Conservation (phyloP, 2,797 vertebrate genomes). For the Gymnodraco acuticeps region DNA sequence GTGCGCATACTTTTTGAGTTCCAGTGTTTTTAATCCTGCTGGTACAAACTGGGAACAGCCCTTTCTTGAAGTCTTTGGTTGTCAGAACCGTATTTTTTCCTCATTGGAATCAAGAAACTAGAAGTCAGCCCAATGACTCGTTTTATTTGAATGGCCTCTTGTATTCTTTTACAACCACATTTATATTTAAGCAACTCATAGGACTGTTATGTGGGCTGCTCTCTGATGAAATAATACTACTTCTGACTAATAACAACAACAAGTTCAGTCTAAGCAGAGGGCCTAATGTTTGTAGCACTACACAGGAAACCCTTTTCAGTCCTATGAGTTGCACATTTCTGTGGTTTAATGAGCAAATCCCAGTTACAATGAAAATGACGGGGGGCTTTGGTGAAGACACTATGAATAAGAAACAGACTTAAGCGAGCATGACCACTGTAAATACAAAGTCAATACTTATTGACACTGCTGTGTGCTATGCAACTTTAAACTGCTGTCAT, state of each 20-base stretch:
- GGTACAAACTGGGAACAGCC: slow-evolving; percentile 54
- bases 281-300: slow-evolving; percentile 13
- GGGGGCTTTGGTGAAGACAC: slow-evolving; percentile 17
- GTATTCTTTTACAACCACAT: slow-evolving; percentile 25
- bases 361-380: slow-evolving; percentile 7
- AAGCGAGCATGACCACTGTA: slow-evolving; percentile 30
- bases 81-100: slow-evolving; percentile 14
- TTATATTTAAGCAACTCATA: slow-evolving; percentile 35
- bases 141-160: slow-evolving; percentile 1
- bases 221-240: slow-evolving; percentile 6
- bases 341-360: slow-evolving; percentile 40
- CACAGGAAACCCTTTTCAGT: slow-evolving; percentile 11
- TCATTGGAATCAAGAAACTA: slow-evolving; percentile 11
- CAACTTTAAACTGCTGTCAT: slow-evolving; percentile 65
- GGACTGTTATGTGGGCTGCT: slow-evolving; percentile 9
- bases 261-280: slow-evolving; percentile 28
- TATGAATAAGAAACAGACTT: slow-evolving; percentile 22
- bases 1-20: slow-evolving; percentile 30
- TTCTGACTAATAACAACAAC: slow-evolving; percentile 24
- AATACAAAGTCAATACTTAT: slow-evolving; percentile 30
- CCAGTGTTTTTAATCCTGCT: slow-evolving; percentile 27
- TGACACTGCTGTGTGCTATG: slow-evolving; percentile 68
- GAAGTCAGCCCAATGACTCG: not conserved
- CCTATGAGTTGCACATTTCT: slow-evolving; percentile 29
- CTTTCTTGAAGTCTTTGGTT: slow-evolving; percentile 37